These are phyloP conservation scores for Oncorhynchus nerka DNA, from an alignment of 2,113 vertebrate species.

Conservation along the genomic window DNA sequence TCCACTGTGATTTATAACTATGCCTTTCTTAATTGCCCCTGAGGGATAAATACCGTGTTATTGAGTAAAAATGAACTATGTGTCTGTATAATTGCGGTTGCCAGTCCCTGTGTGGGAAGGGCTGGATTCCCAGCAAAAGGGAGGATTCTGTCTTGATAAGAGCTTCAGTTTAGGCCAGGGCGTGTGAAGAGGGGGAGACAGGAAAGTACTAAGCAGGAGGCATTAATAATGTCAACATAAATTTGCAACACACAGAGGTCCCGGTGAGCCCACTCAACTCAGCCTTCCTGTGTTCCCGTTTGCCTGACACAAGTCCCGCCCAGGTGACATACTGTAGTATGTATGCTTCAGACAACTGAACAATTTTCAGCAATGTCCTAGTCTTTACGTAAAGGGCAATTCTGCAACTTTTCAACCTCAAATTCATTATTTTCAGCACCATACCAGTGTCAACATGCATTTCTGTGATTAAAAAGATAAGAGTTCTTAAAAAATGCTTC, in stretches of 20 bases:
- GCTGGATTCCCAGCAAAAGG: background rate
- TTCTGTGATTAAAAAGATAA: too few relatives aligned
- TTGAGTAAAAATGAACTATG: background rate
- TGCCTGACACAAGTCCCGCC: constrained; percentile 14
- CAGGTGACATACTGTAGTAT: background rate
- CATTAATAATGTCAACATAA: constrained; percentile 14
- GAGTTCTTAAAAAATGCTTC: too few relatives aligned
- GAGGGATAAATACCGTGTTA: background rate
- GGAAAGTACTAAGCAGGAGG: constrained; percentile 9
- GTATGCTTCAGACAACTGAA: too few relatives aligned
- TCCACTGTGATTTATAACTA: background rate
- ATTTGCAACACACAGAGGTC: constrained; percentile 37
- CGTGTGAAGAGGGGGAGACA: constrained; percentile 27
- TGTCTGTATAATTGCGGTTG: background rate
- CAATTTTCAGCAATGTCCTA: too few relatives aligned
- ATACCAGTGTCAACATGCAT: too few relatives aligned
- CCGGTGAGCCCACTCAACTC: constrained; percentile 41
- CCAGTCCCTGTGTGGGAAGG: background rate
- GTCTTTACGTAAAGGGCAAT: too few relatives aligned
- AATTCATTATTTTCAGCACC: too few relatives aligned
- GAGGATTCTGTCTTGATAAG: background rate
- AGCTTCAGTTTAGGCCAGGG: constrained; percentile 20
- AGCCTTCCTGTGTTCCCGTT: constrained; percentile 57
- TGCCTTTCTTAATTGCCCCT: background rate
- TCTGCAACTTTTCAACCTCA: too few relatives aligned